Base-by-base conservation (phyloP, 2,888 invertebrate genomes). In the Rhingia campestris region DNA sequence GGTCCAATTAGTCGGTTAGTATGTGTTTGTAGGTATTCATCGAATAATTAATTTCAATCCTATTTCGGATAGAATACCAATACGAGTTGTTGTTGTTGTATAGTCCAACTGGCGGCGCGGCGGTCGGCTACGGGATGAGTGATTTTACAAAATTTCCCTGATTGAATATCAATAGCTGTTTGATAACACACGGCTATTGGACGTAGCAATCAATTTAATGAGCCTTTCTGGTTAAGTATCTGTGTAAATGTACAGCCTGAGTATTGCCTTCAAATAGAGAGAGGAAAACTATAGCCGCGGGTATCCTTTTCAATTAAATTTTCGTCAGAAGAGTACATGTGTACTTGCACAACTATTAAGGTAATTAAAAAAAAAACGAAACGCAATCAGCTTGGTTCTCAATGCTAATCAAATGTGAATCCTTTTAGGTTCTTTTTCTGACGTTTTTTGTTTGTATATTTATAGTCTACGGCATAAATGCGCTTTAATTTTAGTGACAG, bases 371-470 rank as follows among this genome's bases (percentile, higher is more conserved):
- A 84, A 75, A 22, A 22, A 2, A 22, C 22, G 1, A 22, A 22
- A 22, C 74, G 67, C 84, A 84, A 84, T 84, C 84, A 84, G 45
- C 39, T 22, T 22, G 22, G 66, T 66, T 59, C 43, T 49, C 51
- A 9, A 39, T 74, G 54, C 84, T 84, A 80, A 80, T 84, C 79
- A 75, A 84, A 75, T 74, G 37, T 61, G 70, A 63, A 80, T 80
- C 54, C 61, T 3, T 49, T 79, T 53, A 76, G 69, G 37, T 9
- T 41, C n/a, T 58, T 51, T 47, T 7, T 59, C 10, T 14, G 39
- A n/a, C 1, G 30, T 12, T 58, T 39, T 69, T 33, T 5, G 10
- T 14, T n/a, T 7, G 45, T 37, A 35, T 56, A 45, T 43, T 30
- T 6, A 39, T 39, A 45, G 39, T 22, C 49, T 43, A 56, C 54